Evolutionary conservation across 1,140 invertebrate species (phyloP), one percentile per base, ranked within the genome.

Genomic region (Platorchestia sp.): DNA sequence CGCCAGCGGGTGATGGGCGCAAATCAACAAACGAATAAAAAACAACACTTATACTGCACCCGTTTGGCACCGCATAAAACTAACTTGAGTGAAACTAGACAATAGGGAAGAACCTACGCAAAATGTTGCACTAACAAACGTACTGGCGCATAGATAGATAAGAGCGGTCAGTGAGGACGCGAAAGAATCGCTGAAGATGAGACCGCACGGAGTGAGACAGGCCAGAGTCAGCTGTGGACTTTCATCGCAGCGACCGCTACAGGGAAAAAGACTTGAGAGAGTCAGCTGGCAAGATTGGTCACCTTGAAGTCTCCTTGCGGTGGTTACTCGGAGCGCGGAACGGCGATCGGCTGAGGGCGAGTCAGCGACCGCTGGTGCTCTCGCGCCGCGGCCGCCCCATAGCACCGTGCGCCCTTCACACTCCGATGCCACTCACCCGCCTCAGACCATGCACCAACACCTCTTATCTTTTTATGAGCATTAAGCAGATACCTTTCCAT

Each of bases 351-450:
- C 59, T 10, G 59, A 75, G 59, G 87, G n/a, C 87, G 87, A 93
- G 91, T 93, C 91, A 93, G 91, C 91, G 91, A 93, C 91, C 91
- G 91, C 91, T 47, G 91, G 7, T 47, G 43, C 44, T 45, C 91
- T 42, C 89, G 22, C 40, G 86, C 87, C 6, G 10, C 44, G 41
- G 87, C 14, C 87, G 87, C 44, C 91, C 91, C 91, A 93, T 93
- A 93, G 91, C 41, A 93, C 91, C 44, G 91, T 93, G 91, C 91
- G 91, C 91, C 91, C 91, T 93, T 93, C 91, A 93, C 91, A 93
- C 91, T 45, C 44, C 91, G 91, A 93, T 93, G 43, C 41, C 91
- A 93, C 91, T 89, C 87, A 16, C 43, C 87, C 87, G 14, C 59
- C 59, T 75, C 59, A 75, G 59, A 27, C 59, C 59, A 75, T 75